Evolutionary conservation across 2,888 invertebrate species (phyloP), one percentile per base, ranked within the genome.

Genomic region (Scaeva pyrastri): DNA sequence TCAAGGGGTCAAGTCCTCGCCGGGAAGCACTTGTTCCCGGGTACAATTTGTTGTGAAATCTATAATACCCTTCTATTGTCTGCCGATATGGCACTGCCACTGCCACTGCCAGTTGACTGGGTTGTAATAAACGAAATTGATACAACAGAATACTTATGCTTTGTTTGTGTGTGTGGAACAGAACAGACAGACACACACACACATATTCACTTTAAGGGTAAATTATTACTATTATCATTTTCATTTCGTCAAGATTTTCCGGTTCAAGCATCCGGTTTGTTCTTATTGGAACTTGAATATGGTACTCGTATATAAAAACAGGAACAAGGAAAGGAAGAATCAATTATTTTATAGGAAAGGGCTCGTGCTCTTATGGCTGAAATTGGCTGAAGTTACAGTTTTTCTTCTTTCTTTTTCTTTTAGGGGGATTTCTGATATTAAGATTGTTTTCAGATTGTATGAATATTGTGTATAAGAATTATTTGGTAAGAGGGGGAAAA

Each of bases 161-260:
- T 31, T 8, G 31, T 31, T 14, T 41, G 19, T 36, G 36, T n/a
- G n/a, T n/a, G n/a, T n/a, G 66, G 8, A 66, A 39, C 43, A 31
- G 66, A 66, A 45, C 23, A 56, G 48, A 36, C 19, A 78, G 21
- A 52, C 16, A 23, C 43, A n/a, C n/a, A n/a, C n/a, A n/a, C n/a
- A n/a, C n/a, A n/a, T n/a, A n/a, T n/a, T n/a, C n/a, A n/a, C n/a
- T n/a, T 21, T 56, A 48, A 70, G 72, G 31, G 41, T 48, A 66
- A 50, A 56, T 31, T 64, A 50, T 50, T 52, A n/a, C 77, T 72
- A 60, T 60, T 74, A 72, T 68, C 45, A 48, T 85, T 84, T 79
- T 73, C 48, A 48, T 64, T 84, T 85, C 48, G 64, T 56, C 10
- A 79, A 75, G 79, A 75, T 75, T 84, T 79, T 75, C 80, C 84